Conservation (phyloP, 2,113 vertebrate genomes). For the Bujurquina vittata region DNA sequence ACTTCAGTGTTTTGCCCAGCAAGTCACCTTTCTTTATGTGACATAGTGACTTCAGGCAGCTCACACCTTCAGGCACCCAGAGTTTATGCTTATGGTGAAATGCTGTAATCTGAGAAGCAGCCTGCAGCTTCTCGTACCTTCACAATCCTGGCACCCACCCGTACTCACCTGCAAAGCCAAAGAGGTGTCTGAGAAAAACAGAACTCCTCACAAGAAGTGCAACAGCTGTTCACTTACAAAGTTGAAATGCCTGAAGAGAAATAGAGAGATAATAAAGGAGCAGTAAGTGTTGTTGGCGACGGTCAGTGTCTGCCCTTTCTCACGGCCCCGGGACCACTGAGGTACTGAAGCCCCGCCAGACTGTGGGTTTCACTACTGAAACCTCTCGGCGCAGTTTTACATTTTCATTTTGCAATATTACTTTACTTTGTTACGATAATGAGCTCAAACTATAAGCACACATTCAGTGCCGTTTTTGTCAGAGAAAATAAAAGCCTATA, state of each 20-base stretch:
- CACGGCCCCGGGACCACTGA: neutral
- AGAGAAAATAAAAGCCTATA: neutral
- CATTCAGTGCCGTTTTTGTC: neutral
- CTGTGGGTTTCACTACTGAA: neutral
- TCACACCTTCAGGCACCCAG: conserved; percentile 28
- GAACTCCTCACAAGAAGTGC: neutral
- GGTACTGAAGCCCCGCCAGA: neutral
- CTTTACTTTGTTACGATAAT: neutral
- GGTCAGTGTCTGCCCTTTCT: neutral
- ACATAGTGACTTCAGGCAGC: conserved; percentile 28
- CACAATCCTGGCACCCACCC: conserved; percentile 1
- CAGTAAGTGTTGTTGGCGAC: neutral
- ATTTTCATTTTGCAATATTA: neutral
- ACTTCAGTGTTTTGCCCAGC: conserved; percentile 45
- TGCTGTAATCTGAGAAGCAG: conserved; percentile 38
- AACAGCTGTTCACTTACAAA: neutral
- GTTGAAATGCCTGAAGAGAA: too few relatives aligned
- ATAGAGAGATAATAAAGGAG: neutral
- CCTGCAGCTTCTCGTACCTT: conserved; percentile 23
- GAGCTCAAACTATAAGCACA: neutral
- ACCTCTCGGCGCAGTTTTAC: neutral
- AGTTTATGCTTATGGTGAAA: conserved; percentile 48
- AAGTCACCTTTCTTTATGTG: conserved; percentile 36
- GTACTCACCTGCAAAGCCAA: neutral
- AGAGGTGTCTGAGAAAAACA: neutral